phyloP scores from a whole-genome alignment of 2,888 invertebrate species.

The Caenorhabditis wallacei region DNA sequence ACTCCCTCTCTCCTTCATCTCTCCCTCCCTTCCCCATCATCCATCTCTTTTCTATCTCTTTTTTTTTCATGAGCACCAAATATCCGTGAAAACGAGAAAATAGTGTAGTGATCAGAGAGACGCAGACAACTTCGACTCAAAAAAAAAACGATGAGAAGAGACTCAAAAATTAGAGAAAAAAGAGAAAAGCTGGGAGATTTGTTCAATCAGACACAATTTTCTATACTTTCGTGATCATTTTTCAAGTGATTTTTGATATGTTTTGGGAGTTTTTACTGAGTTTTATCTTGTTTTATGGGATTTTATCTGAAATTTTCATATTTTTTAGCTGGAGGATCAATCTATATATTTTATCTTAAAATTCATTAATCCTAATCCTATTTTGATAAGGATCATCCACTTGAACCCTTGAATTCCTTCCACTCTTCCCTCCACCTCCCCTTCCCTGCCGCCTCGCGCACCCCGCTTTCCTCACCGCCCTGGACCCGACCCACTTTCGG shows the following conservation, averaged over 20 bases:
- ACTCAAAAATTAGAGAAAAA: background rate
- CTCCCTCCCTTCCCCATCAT: background rate
- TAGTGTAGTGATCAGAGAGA: conserved; percentile 39
- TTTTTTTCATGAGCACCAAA: conserved; percentile 56
- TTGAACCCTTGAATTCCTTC: background rate
- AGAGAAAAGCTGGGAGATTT: conserved; percentile 7
- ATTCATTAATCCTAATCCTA: background rate
- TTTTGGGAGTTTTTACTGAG: background rate
- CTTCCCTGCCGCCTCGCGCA: background rate
- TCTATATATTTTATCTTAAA: background rate
- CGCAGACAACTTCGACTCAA: conserved; percentile 19
- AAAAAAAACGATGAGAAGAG: too few species aligned
- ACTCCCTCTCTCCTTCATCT: background rate
- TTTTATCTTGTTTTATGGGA: background rate
- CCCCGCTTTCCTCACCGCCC: background rate
- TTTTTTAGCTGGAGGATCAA: too few species aligned
- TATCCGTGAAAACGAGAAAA: conserved; percentile 1
- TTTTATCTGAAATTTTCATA: too few species aligned
- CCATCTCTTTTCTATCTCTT: conserved; percentile 14
- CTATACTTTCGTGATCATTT: background rate
- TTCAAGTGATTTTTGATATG: conserved; percentile 53
- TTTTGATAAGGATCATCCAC: too few species aligned
- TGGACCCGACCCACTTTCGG: too few species aligned
- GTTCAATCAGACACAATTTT: conserved; percentile 43
- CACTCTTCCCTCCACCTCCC: background rate